phyloP scores from a whole-genome alignment of 1,140 invertebrate species.

The Drosophila murphyi region DNA sequence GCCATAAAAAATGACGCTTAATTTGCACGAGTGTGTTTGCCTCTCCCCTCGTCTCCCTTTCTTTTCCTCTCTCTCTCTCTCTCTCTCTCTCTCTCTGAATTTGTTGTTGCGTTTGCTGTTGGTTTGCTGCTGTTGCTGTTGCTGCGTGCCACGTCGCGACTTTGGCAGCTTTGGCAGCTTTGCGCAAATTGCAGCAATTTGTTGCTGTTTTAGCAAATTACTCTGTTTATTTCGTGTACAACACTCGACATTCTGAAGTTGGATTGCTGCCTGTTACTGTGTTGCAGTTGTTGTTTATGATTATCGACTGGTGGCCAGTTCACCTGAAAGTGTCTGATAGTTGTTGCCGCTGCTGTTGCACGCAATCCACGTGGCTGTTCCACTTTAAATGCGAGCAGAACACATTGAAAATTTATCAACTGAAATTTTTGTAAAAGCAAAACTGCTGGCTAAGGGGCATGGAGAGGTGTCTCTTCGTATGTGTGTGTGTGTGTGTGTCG shows the following conservation, averaged over 20 bases:
- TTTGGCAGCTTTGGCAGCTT: slow-evolving; percentile 75
- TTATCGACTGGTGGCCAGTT: slow-evolving; percentile 70
- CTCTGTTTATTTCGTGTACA: slow-evolving; percentile 72
- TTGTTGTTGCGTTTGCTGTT: slow-evolving; percentile 13
- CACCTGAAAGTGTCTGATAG: slow-evolving; percentile 45
- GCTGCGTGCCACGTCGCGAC: slow-evolving; percentile 48
- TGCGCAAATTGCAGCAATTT: slow-evolving; percentile 81
- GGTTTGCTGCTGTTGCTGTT: slow-evolving; percentile 3
- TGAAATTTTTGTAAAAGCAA: slow-evolving; percentile 67
- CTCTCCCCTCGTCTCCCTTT: background rate
- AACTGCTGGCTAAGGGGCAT: background rate
- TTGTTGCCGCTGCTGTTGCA: slow-evolving; percentile 42
- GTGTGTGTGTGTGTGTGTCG: too few species aligned
- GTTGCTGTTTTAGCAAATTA: slow-evolving; percentile 83
- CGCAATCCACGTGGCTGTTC: slow-evolving; percentile 40
- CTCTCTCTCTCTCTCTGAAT: background rate
- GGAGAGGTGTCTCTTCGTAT: background rate
- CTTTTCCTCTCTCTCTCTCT: background rate
- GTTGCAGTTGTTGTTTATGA: slow-evolving; percentile 64
- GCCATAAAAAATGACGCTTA: slow-evolving; percentile 76
- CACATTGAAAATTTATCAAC: slow-evolving; percentile 81
- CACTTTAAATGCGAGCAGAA: slow-evolving; percentile 60
- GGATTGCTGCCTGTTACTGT: slow-evolving; percentile 36
- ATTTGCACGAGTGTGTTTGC: slow-evolving; percentile 55
- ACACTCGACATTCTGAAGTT: slow-evolving; percentile 19